Conservation (phyloP, 2,797 vertebrate species). For the Neosilurus hyrtlii region DNA sequence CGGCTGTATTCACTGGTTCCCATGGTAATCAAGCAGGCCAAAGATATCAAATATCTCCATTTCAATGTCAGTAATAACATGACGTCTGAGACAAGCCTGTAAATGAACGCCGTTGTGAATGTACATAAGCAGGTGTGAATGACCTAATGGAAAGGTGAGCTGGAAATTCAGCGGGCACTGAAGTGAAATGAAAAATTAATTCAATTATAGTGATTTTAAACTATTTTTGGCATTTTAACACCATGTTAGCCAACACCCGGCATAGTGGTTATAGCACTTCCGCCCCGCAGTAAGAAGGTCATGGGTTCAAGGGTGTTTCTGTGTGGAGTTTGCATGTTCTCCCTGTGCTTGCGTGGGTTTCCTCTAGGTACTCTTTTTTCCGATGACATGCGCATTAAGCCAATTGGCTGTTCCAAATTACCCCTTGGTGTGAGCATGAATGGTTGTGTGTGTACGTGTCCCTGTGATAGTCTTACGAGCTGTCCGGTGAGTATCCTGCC, state of each 20-base stretch:
- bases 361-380: too few relatives aligned
- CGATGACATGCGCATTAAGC: too few relatives aligned
- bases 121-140: conserved; percentile 32
- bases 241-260: neutral
- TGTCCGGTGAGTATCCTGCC: too few relatives aligned
- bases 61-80: conserved; percentile 54
- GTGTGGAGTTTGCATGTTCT: too few relatives aligned
- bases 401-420: too few relatives aligned
- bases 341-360: too few relatives aligned
- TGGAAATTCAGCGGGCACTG: neutral
- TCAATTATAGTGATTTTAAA: neutral
- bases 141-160: conserved; percentile 29
- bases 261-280: too few relatives aligned
- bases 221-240: conserved; percentile 1
- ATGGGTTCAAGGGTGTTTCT: too few relatives aligned
- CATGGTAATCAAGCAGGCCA: conserved; percentile 69
- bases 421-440: too few relatives aligned
- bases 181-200: conserved; percentile 10
- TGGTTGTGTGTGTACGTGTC: too few relatives aligned
- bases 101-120: conserved; percentile 43
- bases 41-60: conserved; percentile 56
- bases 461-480: too few relatives aligned
- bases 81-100: conserved; percentile 43
- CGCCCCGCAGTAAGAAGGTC: too few relatives aligned
- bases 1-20: conserved; percentile 64